These are phyloP conservation scores for Bicyclus anynana DNA, from an alignment of 1,140 invertebrate species.

Conservation along the genomic window DNA sequence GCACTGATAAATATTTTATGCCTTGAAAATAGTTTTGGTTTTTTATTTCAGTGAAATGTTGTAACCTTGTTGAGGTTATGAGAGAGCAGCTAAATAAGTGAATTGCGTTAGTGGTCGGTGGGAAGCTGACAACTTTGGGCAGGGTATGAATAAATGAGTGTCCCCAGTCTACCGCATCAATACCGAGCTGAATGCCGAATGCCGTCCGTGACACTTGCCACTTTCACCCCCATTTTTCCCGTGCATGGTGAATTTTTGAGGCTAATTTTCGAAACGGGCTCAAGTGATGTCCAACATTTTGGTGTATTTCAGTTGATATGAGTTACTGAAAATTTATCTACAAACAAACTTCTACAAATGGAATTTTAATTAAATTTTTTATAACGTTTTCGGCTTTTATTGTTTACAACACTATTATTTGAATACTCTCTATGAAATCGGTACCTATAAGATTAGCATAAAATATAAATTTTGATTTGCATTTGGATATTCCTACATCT, in stretches of 20 bases:
- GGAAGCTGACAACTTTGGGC: slow-evolving; percentile 65
- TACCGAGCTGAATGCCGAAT: slow-evolving; percentile 68
- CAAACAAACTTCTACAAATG: slow-evolving; percentile 1
- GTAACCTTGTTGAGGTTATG: too few species aligned
- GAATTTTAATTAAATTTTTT: too few species aligned
- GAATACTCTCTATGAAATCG: too few species aligned
- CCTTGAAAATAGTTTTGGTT: too few species aligned
- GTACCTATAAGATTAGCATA: too few species aligned
- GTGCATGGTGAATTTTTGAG: slow-evolving; percentile 52
- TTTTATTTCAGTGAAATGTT: too few species aligned
- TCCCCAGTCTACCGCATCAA: slow-evolving; percentile 65
- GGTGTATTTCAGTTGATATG: slow-evolving; percentile 28
- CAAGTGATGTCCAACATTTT: slow-evolving; percentile 21
- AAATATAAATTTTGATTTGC: too few species aligned
- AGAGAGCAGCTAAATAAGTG: too few species aligned
- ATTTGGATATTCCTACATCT: too few species aligned
- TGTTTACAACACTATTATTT: too few species aligned
- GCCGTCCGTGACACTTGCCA: slow-evolving; percentile 69
- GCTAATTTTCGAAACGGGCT: slow-evolving; percentile 48
- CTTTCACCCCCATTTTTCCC: slow-evolving; percentile 64
- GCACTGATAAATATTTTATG: too few species aligned
- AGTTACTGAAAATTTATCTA: slow-evolving; percentile 15
- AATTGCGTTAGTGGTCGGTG: slow-evolving; percentile 32
- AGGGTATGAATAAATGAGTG: slow-evolving; percentile 71
- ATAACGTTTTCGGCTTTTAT: too few species aligned